Percentiles rank a stretch among this genome's conserved stretches.
These are phyloP conservation scores for Synergus itoensis DNA, from an alignment of 2,888 invertebrate species.

Conservation along the genomic window DNA sequence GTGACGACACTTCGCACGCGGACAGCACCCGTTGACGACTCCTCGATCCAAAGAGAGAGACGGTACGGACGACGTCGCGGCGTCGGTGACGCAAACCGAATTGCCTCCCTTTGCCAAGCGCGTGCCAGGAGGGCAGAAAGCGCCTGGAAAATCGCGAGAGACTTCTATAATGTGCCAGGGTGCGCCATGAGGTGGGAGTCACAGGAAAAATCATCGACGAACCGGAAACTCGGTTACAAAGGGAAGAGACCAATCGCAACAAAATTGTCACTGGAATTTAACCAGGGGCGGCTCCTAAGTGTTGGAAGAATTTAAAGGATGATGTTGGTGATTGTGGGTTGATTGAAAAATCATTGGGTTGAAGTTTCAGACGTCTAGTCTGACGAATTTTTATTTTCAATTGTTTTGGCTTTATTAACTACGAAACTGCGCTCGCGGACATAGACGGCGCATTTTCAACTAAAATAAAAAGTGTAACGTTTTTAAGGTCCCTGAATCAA, in stretches of 20 bases:
- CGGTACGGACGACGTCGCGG: constrained; percentile 35
- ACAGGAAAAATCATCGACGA: background rate
- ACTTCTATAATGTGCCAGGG: background rate
- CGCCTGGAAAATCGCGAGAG: background rate
- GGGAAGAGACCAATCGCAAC: background rate
- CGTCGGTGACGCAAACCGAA: constrained; percentile 28
- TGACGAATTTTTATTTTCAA: no score
- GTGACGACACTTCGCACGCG: constrained; percentile 36
- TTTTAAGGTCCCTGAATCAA: no score
- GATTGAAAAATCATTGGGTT: no score
- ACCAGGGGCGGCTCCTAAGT: background rate
- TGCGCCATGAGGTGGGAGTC: constrained; percentile 5
- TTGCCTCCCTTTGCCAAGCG: constrained; percentile 14
- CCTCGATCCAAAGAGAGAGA: constrained; percentile 37
- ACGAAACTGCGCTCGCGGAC: no score
- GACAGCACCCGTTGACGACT: constrained; percentile 39
- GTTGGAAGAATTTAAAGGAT: background rate
- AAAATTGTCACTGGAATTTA: background rate
- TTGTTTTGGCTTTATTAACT: no score
- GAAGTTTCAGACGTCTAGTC: no score
- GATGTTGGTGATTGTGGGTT: background rate
- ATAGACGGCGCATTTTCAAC: no score
- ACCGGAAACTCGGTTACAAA: background rate
- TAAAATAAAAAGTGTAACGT: no score
- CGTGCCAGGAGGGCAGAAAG: constrained; percentile 18